Percentiles rank a stretch among this genome's conserved stretches.
These are phyloP conservation scores for Hydriomena furcata DNA, from an alignment of 2,888 invertebrate genomes.

Conservation along the genomic window DNA sequence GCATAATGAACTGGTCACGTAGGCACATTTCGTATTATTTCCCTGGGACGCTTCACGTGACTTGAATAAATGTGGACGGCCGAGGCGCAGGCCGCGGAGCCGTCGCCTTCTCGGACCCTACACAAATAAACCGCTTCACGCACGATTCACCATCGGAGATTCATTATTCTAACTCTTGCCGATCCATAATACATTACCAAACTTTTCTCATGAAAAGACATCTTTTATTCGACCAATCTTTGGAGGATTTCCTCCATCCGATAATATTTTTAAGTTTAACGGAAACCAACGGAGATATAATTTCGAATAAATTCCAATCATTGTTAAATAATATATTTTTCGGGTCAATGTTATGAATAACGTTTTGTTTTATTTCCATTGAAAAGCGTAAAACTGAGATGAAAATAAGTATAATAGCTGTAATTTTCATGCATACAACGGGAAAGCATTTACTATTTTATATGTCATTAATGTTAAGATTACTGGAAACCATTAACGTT, in stretches of 20 bases:
- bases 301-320: conserved; percentile 5
- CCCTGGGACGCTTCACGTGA: conserved; percentile 81
- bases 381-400: too few species aligned
- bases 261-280: conserved; percentile 35
- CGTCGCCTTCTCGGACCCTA: conserved; percentile 73
- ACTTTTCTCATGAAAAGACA: conserved; percentile 50
- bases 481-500: conserved; percentile 21
- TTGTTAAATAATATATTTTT: not conserved
- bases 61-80: conserved; percentile 74
- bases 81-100: conserved; percentile 48
- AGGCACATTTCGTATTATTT: conserved; percentile 84
- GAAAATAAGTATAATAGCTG: too few species aligned
- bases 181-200: conserved; percentile 63
- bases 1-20: conserved; percentile 83
- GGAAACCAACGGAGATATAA: conserved; percentile 21
- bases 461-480: conserved; percentile 24
- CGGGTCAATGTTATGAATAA: too few species aligned
- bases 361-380: too few species aligned
- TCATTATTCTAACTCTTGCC: conserved; percentile 80
- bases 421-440: conserved; percentile 1
- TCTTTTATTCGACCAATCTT: conserved; percentile 48
- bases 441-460: conserved; percentile 7
- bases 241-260: conserved; percentile 34
- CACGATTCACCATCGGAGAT: conserved; percentile 79
- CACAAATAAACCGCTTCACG: conserved; percentile 82